phyloP scores from a whole-genome alignment of 2,888 invertebrate species.

The Rhagium mordax region DNA sequence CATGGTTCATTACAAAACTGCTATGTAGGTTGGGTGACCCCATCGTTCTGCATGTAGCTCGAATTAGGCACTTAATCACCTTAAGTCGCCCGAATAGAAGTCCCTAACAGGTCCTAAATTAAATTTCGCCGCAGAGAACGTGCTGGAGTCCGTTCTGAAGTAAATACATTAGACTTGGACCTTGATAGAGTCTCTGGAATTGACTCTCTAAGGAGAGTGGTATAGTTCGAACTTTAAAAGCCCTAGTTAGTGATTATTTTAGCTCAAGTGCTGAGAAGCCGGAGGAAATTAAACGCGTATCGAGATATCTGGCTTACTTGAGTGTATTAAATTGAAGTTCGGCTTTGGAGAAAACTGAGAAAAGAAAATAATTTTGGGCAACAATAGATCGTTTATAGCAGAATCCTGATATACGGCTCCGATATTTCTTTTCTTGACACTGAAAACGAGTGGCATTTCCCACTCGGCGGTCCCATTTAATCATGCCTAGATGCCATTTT shows the following conservation, averaged over 20 bases:
- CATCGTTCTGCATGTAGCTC: neutral
- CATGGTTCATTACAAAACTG: no score
- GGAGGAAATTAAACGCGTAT: neutral
- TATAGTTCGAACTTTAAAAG: conserved; percentile 6
- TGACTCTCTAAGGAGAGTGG: conserved; percentile 1
- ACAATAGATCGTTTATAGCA: no score
- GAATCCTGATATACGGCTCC: no score
- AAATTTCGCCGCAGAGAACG: conserved; percentile 6
- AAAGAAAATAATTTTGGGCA: no score
- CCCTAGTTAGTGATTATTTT: neutral
- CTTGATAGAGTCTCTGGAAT: conserved; percentile 1
- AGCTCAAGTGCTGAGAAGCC: neutral
- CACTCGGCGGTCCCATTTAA: no score
- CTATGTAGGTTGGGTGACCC: no score
- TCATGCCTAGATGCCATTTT: no score
- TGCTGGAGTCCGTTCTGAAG: conserved; percentile 5
- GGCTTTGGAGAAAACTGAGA: neutral
- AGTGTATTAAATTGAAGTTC: neutral
- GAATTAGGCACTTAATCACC: conserved; percentile 11
- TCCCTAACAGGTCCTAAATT: conserved; percentile 5
- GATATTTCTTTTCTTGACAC: no score
- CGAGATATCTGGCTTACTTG: neutral
- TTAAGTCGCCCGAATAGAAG: conserved; percentile 5
- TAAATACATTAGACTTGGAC: conserved; percentile 8
- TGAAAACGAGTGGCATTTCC: no score